Base-by-base conservation (phyloP, 2,797 vertebrate species). In the Peromyscus nudipes region DNA sequence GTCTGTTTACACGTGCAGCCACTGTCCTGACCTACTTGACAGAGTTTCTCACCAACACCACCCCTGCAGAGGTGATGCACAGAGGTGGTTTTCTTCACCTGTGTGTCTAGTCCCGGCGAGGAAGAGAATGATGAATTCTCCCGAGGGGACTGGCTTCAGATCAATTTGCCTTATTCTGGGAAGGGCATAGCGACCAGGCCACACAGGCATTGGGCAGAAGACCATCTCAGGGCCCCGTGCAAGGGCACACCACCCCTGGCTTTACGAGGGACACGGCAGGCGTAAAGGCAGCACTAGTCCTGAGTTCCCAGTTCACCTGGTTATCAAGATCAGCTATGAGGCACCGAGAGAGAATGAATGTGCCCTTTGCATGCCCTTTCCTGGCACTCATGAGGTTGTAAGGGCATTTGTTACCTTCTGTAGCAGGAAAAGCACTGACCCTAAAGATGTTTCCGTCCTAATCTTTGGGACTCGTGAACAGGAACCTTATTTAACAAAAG, bases 41-140 rank as follows among this genome's bases (percentile, higher is more conserved):
- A 14, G 17, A 6, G 62, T 52, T 96, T 84, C 71, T 79, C 64
- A 88, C n/a, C 16, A 62, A 49, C 16, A 31, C 4, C 64, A 73
- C 57, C 64, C 27, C 83, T 19, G 65, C 43, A 34, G 43, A 43
- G 1, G 62, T 4, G 12, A 37, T 31, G 19, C 31, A 17, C 31
- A 4, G 49, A 2, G 11, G 21, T 13, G 25, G 1, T 0, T 7
- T n/a, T 65, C 43, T 34, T n/a, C 49, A 49, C 34, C 10, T 23
- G 34, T 4, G 21, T 46, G 34, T 71, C 85, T 6, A 19, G n/a
- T 46, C 62, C 40, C 67, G 21, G n/a, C 1, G 64, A 92, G 52
- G 62, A 37, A 77, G 46, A 49, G 60, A 5, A 37, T 4, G 23
- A 46, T 13, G 21, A 37, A 73, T 40, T 64, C 52, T 80, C 10